Evolutionary conservation across 2,888 invertebrate species (phyloP).

Genomic region (Ferrisia virgata): DNA sequence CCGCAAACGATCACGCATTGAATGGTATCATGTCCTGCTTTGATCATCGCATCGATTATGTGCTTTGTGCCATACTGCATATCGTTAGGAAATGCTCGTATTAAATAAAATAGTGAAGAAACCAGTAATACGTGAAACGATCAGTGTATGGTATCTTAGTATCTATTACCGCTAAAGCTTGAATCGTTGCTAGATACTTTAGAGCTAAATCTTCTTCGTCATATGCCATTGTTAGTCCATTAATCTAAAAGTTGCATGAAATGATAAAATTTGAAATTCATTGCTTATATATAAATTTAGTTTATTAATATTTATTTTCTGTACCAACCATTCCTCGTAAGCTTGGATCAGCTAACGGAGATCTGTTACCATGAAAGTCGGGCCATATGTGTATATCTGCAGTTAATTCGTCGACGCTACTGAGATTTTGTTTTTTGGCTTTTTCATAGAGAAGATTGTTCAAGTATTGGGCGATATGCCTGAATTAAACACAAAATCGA

Average conservation of each 20-base stretch:
- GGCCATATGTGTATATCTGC: conserved; percentile 86
- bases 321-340: conserved; percentile 74
- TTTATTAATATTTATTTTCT: conserved; percentile 49
- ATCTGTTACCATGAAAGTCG: conserved; percentile 94
- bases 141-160: background rate
- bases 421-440: conserved; percentile 57
- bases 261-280: background rate
- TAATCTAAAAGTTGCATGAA: conserved; percentile 57
- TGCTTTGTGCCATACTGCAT: conserved; percentile 86
- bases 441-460: conserved; percentile 62
- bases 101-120: too few species aligned
- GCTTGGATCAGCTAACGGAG: conserved; percentile 81
- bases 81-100: background rate
- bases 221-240: conserved; percentile 70
- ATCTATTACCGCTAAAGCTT: conserved; percentile 78
- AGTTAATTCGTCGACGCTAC: conserved; percentile 66
- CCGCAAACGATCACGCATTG: conserved; percentile 79
- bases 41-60: conserved; percentile 72
- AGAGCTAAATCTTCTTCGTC: conserved; percentile 76
- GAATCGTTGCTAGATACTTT: conserved; percentile 81
- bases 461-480: conserved; percentile 68
- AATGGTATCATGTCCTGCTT: conserved; percentile 61
- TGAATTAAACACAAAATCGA: conserved; percentile 51
- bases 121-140: background rate
- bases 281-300: too few species aligned